A percentile compares a stretch with the other conserved stretches of the same genome.
These are phyloP conservation scores for Pogonognathellus flavescens DNA, from an alignment of 1,140 invertebrate species.

Conservation along the genomic window DNA sequence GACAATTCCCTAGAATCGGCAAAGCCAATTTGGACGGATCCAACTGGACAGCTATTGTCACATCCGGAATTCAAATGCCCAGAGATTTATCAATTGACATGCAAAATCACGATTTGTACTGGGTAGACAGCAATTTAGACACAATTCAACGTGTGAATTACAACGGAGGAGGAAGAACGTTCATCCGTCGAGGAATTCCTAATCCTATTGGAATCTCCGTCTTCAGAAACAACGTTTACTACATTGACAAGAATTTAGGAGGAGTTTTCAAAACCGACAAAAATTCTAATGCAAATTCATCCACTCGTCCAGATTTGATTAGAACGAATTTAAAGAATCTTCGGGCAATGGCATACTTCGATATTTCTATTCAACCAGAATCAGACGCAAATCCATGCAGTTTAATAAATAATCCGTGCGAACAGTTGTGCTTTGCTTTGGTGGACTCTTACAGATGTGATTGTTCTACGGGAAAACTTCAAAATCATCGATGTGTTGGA, in stretches of 20 bases:
- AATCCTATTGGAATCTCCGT: constrained; percentile 96
- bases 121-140: constrained; percentile 95
- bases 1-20: constrained; percentile 95
- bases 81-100: constrained; percentile 95
- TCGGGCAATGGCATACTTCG: constrained; percentile 91
- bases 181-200: constrained; percentile 89
- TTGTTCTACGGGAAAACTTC: constrained; percentile 87
- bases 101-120: constrained; percentile 94
- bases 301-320: neutral
- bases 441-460: constrained; percentile 83
- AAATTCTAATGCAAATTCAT: constrained; percentile 14
- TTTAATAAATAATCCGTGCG: constrained; percentile 80
- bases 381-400: constrained; percentile 85
- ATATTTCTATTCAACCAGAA: constrained; percentile 85
- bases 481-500: constrained; percentile 80
- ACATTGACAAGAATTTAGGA: constrained; percentile 94
- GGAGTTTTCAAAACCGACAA: constrained; percentile 80
- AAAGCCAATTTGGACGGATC: constrained; percentile 90
- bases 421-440: constrained; percentile 95
- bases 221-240: constrained; percentile 85
- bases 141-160: constrained; percentile 90
- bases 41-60: constrained; percentile 89
- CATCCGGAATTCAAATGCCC: constrained; percentile 90
- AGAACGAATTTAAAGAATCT: constrained; percentile 82
- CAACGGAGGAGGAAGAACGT: constrained; percentile 82